Percentiles rank a stretch among this genome's conserved stretches.
Evolutionary conservation across 2,797 vertebrate species (phyloP).

Genomic region (Ammospiza maritima): DNA sequence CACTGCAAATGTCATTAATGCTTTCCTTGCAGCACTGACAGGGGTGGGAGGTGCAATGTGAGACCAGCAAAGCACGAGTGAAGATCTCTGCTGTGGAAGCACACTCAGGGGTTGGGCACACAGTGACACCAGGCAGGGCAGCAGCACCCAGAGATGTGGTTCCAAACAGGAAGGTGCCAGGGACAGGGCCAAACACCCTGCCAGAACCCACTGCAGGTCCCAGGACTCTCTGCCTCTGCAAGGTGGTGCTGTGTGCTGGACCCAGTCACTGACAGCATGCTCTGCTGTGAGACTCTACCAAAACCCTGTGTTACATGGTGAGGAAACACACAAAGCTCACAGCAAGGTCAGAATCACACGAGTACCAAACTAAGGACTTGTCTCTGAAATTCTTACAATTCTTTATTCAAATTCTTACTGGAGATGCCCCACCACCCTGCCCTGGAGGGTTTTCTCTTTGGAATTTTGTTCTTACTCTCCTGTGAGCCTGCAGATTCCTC

Average conservation of each 20-base stretch:
- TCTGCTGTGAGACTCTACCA: neutral
- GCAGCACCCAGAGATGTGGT: neutral
- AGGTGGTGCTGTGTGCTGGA: neutral
- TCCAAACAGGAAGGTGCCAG: neutral
- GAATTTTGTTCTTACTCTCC: neutral
- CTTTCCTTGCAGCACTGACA: neutral
- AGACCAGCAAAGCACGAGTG: neutral
- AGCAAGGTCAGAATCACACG: neutral
- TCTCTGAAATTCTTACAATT: neutral
- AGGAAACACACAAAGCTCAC: neutral
- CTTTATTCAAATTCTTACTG: neutral
- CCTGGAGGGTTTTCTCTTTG: neutral
- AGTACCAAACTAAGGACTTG: neutral
- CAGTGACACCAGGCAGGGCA: neutral
- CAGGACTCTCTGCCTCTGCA: neutral
- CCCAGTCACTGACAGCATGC: neutral
- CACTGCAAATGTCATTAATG: neutral
- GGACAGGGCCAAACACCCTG: neutral
- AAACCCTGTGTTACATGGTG: accelerated
- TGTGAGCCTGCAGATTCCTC: accelerated
- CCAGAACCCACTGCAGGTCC: neutral
- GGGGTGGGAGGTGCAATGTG: neutral
- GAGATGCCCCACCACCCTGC: neutral
- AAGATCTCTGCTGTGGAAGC: neutral
- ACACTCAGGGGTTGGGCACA: neutral